Conservation (phyloP, 1,140 invertebrate species). For the Ceratina japonica region DNA sequence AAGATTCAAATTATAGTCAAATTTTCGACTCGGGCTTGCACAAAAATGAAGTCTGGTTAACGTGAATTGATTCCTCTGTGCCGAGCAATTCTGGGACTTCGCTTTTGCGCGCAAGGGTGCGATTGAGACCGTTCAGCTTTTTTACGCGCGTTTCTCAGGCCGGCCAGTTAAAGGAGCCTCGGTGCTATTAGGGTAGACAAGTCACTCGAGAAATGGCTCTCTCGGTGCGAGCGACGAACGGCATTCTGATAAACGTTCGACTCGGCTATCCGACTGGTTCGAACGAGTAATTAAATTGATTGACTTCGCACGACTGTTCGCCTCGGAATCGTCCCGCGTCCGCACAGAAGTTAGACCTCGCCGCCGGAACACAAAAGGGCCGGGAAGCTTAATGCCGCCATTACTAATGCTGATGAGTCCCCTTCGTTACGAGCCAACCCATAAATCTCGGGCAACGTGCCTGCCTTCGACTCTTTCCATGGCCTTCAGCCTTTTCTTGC, state of each 20-base stretch:
- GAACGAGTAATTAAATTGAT: conserved; percentile 67
- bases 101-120: neutral
- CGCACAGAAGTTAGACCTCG: neutral
- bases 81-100: too few species aligned
- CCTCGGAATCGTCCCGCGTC: conserved; percentile 19
- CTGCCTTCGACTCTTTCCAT: conserved; percentile 28
- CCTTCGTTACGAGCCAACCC: conserved; percentile 62
- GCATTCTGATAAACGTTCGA: conserved; percentile 38
- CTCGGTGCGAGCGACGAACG: conserved; percentile 9
- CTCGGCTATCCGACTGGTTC: conserved; percentile 30
- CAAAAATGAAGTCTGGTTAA: too few species aligned
- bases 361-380: conserved; percentile 53
- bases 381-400: conserved; percentile 43
- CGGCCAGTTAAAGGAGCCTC: conserved; percentile 49
- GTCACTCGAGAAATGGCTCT: conserved; percentile 46
- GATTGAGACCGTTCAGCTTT: conserved; percentile 20
- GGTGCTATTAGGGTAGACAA: conserved; percentile 49
- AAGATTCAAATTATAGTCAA: too few species aligned
- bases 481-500: conserved; percentile 11
- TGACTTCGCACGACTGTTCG: conserved; percentile 26
- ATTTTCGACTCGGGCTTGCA: too few species aligned
- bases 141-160: conserved; percentile 6
- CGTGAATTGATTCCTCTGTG: too few species aligned
- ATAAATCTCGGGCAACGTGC: conserved; percentile 57
- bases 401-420: conserved; percentile 65